phyloP scores from a whole-genome alignment of 1,140 invertebrate species.

The Sycobia sp. region DNA sequence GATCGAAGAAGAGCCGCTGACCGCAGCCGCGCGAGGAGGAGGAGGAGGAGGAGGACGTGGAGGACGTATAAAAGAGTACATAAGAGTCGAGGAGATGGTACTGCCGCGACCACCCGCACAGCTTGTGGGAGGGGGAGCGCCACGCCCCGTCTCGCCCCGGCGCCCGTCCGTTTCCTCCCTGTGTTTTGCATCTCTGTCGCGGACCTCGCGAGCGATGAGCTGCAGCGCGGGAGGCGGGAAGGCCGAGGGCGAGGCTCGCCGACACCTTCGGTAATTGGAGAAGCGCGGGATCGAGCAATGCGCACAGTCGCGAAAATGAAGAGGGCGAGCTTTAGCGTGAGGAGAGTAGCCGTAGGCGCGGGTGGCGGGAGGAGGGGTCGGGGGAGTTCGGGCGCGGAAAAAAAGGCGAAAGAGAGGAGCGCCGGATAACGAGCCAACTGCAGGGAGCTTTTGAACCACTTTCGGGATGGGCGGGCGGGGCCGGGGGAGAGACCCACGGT shows the following conservation, averaged over 20 bases:
- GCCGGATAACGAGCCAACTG: conserved; percentile 26
- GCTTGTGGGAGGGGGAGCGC: conserved; percentile 1
- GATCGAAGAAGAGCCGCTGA: conserved; percentile 33
- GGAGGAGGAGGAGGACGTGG: not conserved
- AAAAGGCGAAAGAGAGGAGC: not conserved
- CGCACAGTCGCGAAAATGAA: not conserved
- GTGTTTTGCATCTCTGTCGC: too few relatives aligned
- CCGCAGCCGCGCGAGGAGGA: not conserved
- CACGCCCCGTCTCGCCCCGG: not conserved
- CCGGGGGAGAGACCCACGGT: not conserved
- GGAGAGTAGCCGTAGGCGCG: too few relatives aligned
- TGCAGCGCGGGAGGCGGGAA: too few relatives aligned
- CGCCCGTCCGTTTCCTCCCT: not conserved
- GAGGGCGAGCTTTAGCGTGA: too few relatives aligned
- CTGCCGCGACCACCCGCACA: not conserved
- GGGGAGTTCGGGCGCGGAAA: not conserved
- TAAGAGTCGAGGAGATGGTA: not conserved
- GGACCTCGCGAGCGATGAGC: too few relatives aligned
- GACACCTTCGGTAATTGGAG: not conserved
- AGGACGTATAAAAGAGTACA: too few relatives aligned
- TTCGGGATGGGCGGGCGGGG: not conserved
- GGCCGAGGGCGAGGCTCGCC: not conserved
- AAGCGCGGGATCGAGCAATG: not conserved
- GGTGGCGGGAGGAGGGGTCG: not conserved
- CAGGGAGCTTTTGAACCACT: conserved; percentile 1